Base-by-base conservation (phyloP, 2,797 vertebrate species). In the Eulemur coronatus region DNA sequence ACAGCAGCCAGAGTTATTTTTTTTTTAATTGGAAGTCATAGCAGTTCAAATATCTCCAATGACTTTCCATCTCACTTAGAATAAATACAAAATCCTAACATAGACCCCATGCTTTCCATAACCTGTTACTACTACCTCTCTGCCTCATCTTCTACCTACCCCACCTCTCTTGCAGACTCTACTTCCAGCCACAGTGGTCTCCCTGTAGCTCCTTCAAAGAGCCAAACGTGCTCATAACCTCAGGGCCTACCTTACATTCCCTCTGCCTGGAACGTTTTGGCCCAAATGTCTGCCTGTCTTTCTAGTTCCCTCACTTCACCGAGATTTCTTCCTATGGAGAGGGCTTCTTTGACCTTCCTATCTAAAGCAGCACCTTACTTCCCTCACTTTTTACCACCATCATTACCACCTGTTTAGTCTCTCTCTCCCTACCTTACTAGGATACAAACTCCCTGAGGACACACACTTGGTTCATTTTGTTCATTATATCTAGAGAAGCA, bases 1-100 rank as follows among this genome's bases (percentile, higher is more conserved):
- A 84, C 2, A 46, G 38, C 55, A 90, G 84, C 33, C 65, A 92
- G 43, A 79, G 85, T 87, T 90, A 41, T 59, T 80, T 57, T 63
- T 87, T 88, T 72, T 96, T 88, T 0, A 96, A 72, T 41, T 81
- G 61, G 30, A 93, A 93, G 65, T 61, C 33, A 4, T 80, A 84
- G 87, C 43, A 84, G 30, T 50, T 93, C 63, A 93, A 94, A 63
- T 89, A 93, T 95, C 59, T 91, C 72, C 59, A 91, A 63, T 48
- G 70, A 76, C 73, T 59, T 93, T 13, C 78, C 22, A 79, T 80
- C 35, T 95, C 73, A 52, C 20, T 80, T 48, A 70, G 84, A 88
- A 91, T 78, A 90, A 94, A 90, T 43, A 78, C 24, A 89, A 95
- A 95, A 73, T 41, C 78, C 38, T 65, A 90, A 30, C 38, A 35